phyloP scores from a whole-genome alignment of 2,113 vertebrate species.

The Gobiocypris rarus region DNA sequence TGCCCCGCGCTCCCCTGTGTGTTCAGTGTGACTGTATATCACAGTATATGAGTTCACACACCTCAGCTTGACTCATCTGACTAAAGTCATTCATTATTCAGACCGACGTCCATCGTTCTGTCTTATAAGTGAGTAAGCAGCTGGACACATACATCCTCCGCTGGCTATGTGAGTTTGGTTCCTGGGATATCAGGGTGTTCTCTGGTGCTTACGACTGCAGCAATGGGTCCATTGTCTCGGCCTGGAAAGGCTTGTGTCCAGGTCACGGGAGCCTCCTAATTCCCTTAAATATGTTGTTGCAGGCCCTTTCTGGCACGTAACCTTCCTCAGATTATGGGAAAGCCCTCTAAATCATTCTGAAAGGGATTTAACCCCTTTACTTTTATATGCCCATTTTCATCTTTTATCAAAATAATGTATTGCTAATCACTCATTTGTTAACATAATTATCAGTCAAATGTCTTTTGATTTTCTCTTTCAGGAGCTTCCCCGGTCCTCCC shows the following conservation, averaged over 20 bases:
- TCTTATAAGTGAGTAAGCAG: neutral
- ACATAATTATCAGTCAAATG: too few relatives aligned
- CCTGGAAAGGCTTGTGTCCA: conserved; percentile 46
- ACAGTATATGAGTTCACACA: too few relatives aligned
- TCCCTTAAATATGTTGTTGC: conserved; percentile 66
- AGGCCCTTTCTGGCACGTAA: conserved; percentile 52
- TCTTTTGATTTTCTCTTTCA: too few relatives aligned
- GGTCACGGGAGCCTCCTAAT: conserved; percentile 73
- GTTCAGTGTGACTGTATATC: too few relatives aligned
- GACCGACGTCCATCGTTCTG: too few relatives aligned
- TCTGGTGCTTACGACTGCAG: conserved; percentile 64
- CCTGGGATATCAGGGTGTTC: neutral
- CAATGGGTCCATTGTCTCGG: conserved; percentile 77
- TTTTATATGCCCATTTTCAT: neutral
- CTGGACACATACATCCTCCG: neutral
- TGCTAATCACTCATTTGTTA: too few relatives aligned
- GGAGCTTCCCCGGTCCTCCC: too few relatives aligned
- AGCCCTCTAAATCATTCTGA: conserved; percentile 31
- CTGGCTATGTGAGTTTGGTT: neutral
- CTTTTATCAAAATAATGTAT: too few relatives aligned
- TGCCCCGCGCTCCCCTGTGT: too few relatives aligned
- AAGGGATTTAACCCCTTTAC: neutral
- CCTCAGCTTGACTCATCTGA: too few relatives aligned
- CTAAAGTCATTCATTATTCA: too few relatives aligned
- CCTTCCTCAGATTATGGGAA: conserved; percentile 54